Evolutionary conservation across 2,113 vertebrate species (phyloP), one percentile per base, ranked within the genome.

Genomic region (Galemys pyrenaicus): DNA sequence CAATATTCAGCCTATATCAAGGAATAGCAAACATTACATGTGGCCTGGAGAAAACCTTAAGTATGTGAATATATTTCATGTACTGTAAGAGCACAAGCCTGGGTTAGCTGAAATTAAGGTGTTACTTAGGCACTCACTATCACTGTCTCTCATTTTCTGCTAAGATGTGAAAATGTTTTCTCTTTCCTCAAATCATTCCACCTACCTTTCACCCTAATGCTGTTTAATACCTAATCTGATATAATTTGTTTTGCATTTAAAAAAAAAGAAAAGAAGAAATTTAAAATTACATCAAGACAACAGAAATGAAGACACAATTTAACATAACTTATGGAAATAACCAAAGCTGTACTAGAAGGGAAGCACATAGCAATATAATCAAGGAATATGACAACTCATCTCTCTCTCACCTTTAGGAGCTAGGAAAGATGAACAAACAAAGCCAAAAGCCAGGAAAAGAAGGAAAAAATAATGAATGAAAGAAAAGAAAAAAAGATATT

Each of bases 61-160:
- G 12, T 28, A 0, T 16, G 4, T 65, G n/a, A 5, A 58, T 32
- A 46, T 56, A 28, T n/a, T 30, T 41, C 3, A 1, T 16, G 0
- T n/a, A 10, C 37, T 37, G 7, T 26, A 41, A 9, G 4, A 37
- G 28, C 22, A 41, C 35, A 44, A 49, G 67, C 0, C 2, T 54
- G 11, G 3, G 12, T 80, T n/a, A 17, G 30, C 1, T 28, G 17
- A 64, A 67, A 10, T 73, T 28, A 56, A 41, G 17, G 4, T 95
- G 58, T 35, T 39, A 54, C 30, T 82, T 30, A 58, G 10, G 11
- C 24, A 41, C 39, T 60, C 49, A 26, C 28, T 65, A 51, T 4
- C 9, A 26, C 20, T 19, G 30, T 79, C 12, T 65, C 30, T 89
- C 6, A 5, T 37, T 78, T 65, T 79, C 35, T 62, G 5, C 6